Evolutionary conservation across 2,113 vertebrate genomes (phyloP), one percentile per base, ranked within the genome.

Genomic region (Gasterosteus nipponicus): DNA sequence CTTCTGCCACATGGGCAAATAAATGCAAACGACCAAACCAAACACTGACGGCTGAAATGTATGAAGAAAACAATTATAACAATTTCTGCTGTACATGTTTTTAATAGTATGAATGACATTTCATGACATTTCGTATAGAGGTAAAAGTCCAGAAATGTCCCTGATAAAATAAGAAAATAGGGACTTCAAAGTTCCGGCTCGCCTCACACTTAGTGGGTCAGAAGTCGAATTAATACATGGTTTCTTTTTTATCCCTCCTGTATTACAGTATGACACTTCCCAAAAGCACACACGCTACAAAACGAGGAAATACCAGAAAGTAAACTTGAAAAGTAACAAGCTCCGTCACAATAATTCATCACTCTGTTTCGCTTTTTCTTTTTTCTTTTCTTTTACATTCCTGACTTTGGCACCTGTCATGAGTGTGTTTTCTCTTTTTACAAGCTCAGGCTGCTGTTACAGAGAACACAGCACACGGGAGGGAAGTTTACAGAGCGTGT

Each of bases 331-430:
- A 49, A 77, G 56, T 49, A 73, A 68, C 67, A 51, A 69, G 35
- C 14, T 35, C 44, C 7, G 15, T 44, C 58, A 81, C 73, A 60
- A 70, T 83, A 82, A 83, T 83, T 89, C 81, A 87, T 89, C 67
- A 78, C 87, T 69, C 15, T 81, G 77, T 62, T 83, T 72, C 75
- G 84, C 51, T 81, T 82, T 77, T 61, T 83, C 22, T 1, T 73
- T 60, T 49, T 14, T 16, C 3, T 33, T 10, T 80, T 81, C 78
- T 59, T 85, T 71, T 61, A 86, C 77, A 86, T 90, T 86, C 87
- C 77, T 75, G 54, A 58, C 75, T 82, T 76, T 92, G 93, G 87
- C 94, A 93, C 92, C 92, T 94, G 93, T 92, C 91, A 92, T 82
- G 69, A 75, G 78, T 81, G 70, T 77, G 71, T 73, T 75, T 10